Evolutionary conservation across 2,888 invertebrate genomes (phyloP).

Genomic region (Leistus spinibarbis): DNA sequence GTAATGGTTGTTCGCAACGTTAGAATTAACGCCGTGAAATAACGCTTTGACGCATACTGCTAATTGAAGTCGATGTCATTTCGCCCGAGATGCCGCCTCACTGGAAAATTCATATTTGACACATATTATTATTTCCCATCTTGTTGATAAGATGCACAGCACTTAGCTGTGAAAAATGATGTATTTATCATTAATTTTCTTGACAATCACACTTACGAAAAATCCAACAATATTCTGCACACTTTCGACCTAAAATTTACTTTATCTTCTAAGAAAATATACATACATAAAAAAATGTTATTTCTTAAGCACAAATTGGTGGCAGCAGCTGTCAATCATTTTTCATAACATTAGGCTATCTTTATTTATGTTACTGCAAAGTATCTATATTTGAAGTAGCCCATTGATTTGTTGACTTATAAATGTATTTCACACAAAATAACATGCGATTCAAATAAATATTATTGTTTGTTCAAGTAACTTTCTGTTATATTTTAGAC

Average conservation of each 20-base stretch:
- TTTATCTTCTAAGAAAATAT: no score
- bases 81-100: not conserved
- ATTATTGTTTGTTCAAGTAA: not conserved
- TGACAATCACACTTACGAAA: no score
- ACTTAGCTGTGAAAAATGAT: not conserved
- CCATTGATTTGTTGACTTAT: no score
- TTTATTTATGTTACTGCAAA: no score
- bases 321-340: no score
- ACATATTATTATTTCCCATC: not conserved
- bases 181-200: not conserved
- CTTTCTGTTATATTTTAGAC: not conserved
- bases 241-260: no score
- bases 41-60: not conserved
- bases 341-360: no score
- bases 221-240: no score
- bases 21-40: not conserved
- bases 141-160: not conserved
- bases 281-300: no score
- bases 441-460: not conserved
- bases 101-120: not conserved
- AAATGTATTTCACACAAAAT: not conserved
- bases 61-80: not conserved
- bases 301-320: no score
- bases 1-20: not conserved
- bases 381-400: not conserved